Conservation (phyloP, 2,113 vertebrate species). For the Gambusia holbrooki region DNA sequence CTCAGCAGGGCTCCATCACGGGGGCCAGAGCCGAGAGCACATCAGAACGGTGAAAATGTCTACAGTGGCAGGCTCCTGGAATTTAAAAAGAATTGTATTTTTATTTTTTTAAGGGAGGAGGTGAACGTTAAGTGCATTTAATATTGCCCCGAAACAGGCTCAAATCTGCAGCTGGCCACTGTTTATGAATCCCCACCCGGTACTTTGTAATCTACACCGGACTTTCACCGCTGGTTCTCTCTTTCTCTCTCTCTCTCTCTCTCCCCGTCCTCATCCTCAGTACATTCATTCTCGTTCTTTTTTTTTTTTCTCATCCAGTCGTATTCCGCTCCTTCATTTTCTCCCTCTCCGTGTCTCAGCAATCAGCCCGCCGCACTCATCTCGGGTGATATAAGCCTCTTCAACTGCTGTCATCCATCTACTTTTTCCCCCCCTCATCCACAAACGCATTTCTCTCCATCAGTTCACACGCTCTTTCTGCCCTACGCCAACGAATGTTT, state of each 20-base stretch:
- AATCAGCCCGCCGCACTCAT: constrained; percentile 48
- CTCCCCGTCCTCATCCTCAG: not conserved
- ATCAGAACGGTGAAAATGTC: constrained; percentile 66
- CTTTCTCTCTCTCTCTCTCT: not conserved
- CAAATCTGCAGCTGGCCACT: constrained; percentile 23
- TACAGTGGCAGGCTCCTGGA: constrained; percentile 61
- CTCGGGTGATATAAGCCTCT: constrained; percentile 37
- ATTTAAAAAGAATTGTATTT: constrained; percentile 16
- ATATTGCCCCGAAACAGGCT: constrained; percentile 52
- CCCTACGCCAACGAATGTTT: constrained; percentile 44
- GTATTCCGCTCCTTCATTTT: constrained; percentile 38
- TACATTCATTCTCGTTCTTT: constrained; percentile 8
- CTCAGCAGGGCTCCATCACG: constrained; percentile 60
- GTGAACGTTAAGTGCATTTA: constrained; percentile 65
- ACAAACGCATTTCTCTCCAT: constrained; percentile 39
- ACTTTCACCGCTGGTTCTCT: constrained; percentile 48
- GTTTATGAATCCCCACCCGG: constrained; percentile 51
- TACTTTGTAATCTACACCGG: constrained; percentile 48
- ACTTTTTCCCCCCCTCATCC: constrained; percentile 37
- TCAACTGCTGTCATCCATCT: constrained; percentile 50
- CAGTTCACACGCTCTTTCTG: constrained; percentile 27
- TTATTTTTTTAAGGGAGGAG: not conserved
- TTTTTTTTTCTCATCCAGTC: constrained; percentile 1
- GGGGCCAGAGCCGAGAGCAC: constrained; percentile 43
- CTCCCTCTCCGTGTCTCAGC: constrained; percentile 39